These are phyloP conservation scores for Polyodon spathula DNA, from an alignment of 2,113 vertebrate species.

Conservation along the genomic window DNA sequence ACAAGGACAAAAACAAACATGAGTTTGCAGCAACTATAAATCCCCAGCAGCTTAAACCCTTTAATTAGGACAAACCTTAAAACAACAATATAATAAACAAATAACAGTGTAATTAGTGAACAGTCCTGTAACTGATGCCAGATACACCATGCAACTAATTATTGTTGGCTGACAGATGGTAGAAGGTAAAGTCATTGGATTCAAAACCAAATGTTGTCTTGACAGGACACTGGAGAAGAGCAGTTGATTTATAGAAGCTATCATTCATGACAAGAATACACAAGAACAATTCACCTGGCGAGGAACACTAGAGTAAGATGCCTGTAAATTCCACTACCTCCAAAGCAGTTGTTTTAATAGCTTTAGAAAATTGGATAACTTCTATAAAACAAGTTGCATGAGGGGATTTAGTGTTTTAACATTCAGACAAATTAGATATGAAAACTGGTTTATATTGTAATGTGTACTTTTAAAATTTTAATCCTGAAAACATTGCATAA, in stretches of 20 bases:
- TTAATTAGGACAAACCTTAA: constrained; percentile 48
- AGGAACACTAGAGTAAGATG: not conserved
- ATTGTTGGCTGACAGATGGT: constrained; percentile 43
- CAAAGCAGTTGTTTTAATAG: not conserved
- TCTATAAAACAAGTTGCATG: not conserved
- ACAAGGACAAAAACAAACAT: constrained; percentile 33
- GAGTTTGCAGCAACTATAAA: constrained; percentile 23
- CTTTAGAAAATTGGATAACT: not conserved
- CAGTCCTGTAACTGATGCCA: constrained; percentile 39
- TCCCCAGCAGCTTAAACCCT: constrained; percentile 37
- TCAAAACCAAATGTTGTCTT: constrained; percentile 21
- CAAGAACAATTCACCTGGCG: not conserved
- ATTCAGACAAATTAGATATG: not conserved
- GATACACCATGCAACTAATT: constrained; percentile 55
- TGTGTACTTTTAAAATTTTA: too few species aligned
- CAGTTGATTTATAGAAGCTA: not conserved
- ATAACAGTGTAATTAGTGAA: constrained; percentile 42
- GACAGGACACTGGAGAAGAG: constrained; percentile 26
- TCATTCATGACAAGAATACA: not conserved
- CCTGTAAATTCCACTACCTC: not conserved
- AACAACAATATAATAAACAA: constrained; percentile 40
- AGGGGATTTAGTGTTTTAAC: not conserved
- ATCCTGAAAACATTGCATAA: too few species aligned
- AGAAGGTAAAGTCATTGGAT: constrained; percentile 24
- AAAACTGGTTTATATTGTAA: too few species aligned